Conservation (phyloP, 2,113 vertebrate species). For the Pluvianellus socialis region DNA sequence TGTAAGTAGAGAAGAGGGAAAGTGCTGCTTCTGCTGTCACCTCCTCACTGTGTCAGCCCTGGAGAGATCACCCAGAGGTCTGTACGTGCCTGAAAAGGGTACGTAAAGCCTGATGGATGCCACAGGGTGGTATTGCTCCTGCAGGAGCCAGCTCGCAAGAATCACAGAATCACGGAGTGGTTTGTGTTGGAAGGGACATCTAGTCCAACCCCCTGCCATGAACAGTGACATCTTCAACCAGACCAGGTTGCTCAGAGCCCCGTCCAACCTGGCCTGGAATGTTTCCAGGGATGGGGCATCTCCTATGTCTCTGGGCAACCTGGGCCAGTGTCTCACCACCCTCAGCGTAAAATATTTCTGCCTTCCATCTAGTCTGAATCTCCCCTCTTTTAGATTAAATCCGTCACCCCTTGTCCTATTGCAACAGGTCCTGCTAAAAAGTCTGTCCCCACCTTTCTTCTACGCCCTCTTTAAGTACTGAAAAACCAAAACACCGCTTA, state of each 20-base stretch:
- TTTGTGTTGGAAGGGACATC: background rate
- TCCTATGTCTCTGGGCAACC: background rate
- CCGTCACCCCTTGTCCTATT: rapidly evolving
- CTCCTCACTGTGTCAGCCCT: background rate
- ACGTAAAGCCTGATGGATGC: background rate
- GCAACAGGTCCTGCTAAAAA: rapidly evolving
- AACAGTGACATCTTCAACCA: background rate
- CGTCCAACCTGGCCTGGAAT: background rate
- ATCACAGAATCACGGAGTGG: rapidly evolving
- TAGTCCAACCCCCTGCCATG: rapidly evolving
- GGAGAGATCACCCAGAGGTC: too few species aligned
- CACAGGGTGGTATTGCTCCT: background rate
- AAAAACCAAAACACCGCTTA: background rate
- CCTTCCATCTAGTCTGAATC: rapidly evolving
- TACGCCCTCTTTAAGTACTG: rapidly evolving
- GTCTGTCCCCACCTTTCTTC: background rate
- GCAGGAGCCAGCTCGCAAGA: background rate
- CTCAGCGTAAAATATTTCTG: rapidly evolving
- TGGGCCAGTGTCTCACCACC: rapidly evolving
- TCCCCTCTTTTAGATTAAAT: background rate
- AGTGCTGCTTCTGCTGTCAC: background rate
- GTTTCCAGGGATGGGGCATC: background rate
- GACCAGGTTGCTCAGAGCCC: background rate
- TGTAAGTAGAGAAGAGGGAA: background rate
- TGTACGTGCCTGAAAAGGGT: background rate